Evolutionary conservation across 2,888 invertebrate species (phyloP).

Genomic region (Polyommatus icarus): DNA sequence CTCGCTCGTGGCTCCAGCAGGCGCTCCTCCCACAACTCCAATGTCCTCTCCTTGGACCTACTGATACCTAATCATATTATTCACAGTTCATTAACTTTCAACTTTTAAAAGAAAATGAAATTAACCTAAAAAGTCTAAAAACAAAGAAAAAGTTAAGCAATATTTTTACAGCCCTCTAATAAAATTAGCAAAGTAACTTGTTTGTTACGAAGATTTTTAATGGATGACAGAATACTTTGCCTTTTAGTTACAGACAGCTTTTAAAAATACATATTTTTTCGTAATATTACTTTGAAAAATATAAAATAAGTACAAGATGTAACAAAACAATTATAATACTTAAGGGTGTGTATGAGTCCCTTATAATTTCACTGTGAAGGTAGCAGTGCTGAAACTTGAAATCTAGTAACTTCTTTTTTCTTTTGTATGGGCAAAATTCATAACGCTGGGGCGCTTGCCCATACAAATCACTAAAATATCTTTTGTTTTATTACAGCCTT

Average conservation of each 20-base stretch:
- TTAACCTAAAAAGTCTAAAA: not conserved
- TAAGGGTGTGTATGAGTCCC: too few species aligned
- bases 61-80: not conserved
- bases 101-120: not conserved
- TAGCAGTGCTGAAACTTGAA: too few species aligned
- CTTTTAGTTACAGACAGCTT: not conserved
- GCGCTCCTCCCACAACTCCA: too few species aligned
- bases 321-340: not conserved
- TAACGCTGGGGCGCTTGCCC: too few species aligned
- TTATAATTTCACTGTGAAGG: too few species aligned
- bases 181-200: not conserved
- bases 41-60: too few species aligned
- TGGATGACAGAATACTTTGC: not conserved
- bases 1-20: too few species aligned
- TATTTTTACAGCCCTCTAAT: not conserved
- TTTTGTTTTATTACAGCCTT: too few species aligned
- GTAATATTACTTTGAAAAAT: not conserved
- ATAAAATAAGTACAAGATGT: not conserved
- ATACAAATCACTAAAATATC: too few species aligned
- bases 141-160: not conserved
- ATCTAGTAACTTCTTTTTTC: too few species aligned
- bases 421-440: too few species aligned
- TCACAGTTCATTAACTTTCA: not conserved
- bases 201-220: conserved; percentile 1
- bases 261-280: not conserved